A percentile compares a stretch with the other conserved stretches of the same genome.
Conservation (phyloP, 2,888 invertebrate species). For the Heteromyza rotundicornis region DNA sequence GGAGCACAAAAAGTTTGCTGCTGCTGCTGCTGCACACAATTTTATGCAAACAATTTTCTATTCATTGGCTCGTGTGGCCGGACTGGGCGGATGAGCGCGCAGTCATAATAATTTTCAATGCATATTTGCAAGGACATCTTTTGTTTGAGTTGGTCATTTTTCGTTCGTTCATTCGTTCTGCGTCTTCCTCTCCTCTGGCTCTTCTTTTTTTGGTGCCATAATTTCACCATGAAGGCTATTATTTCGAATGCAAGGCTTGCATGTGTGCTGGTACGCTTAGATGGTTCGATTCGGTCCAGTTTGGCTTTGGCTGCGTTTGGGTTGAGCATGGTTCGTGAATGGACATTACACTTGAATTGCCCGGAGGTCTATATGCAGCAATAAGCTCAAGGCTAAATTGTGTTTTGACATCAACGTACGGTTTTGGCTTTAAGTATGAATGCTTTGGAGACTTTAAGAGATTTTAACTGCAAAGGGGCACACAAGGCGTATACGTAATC, state of each 20-base stretch:
- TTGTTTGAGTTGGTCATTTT: constrained; percentile 14
- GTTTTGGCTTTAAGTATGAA: too few species aligned
- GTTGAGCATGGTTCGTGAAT: neutral
- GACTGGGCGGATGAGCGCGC: neutral
- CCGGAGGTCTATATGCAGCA: constrained; percentile 4
- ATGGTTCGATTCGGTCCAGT: too few species aligned
- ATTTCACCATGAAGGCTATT: neutral
- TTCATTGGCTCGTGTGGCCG: constrained; percentile 12
- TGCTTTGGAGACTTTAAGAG: too few species aligned
- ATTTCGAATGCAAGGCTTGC: neutral
- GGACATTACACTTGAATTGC: constrained; percentile 15
- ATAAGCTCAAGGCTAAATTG: constrained; percentile 12
- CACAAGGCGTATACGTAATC: too few species aligned
- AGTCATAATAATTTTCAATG: constrained; percentile 17
- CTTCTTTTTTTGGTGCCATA: neutral
- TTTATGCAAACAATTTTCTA: constrained; percentile 17
- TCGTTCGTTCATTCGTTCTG: too few species aligned
- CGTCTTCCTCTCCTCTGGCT: too few species aligned
- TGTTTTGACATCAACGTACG: neutral
- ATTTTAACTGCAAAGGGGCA: too few species aligned
- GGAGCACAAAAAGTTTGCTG: constrained; percentile 17
- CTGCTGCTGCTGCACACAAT: neutral
- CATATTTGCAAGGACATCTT: constrained; percentile 16
- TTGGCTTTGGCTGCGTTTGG: too few species aligned
- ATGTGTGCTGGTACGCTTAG: too few species aligned